Base-by-base conservation (phyloP, 2,888 invertebrate genomes). In the Atrina japonica region DNA sequence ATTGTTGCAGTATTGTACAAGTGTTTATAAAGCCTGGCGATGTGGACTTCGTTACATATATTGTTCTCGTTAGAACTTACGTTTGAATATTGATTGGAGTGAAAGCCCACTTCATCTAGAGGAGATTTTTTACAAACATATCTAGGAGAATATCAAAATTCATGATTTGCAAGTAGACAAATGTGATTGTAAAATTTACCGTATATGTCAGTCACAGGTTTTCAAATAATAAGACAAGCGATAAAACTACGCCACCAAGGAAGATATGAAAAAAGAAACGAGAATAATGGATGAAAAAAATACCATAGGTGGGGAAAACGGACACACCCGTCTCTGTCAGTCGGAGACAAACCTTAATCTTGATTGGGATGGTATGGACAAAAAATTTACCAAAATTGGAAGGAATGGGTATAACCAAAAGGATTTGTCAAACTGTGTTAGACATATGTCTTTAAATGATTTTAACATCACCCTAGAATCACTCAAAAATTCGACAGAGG, bases 341-440 rank as follows among this genome's bases (percentile, higher is more conserved):
- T 61, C 69, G 3, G 64, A 69, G 30, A 40, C 69, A 5, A 30
- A 18, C 25, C 47, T 66, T 25, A 50, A 43, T 11, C n/a, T 72
- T 40, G 67, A 72, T 21, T 72, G 67, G 64, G 25, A 58, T 21
- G 61, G 58, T 21, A 9, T 58, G 9, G 71, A 72, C n/a, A 56
- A 58, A 40, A 66, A 67, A 50, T 61, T 50, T 27, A 63, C 56
- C 11, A 72, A 72, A 56, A 49, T 72, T 30, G 71, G 71, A 16
- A 56, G 23, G 9, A 72, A 61, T 56, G 71, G 64, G 16, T 67
- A 67, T 45, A 50, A 41, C 9, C 29, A 27, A 6, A 47, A 50
- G 11, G 64, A 69, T 30, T 27, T 69, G 16, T 47, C 56, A 5
- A 30, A 69, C 14, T 64, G 64, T 9, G 25, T 64, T 29, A 64